These are phyloP conservation scores for Glaucidium brasilianum DNA, from an alignment of 2,113 vertebrate genomes.

Conservation along the genomic window DNA sequence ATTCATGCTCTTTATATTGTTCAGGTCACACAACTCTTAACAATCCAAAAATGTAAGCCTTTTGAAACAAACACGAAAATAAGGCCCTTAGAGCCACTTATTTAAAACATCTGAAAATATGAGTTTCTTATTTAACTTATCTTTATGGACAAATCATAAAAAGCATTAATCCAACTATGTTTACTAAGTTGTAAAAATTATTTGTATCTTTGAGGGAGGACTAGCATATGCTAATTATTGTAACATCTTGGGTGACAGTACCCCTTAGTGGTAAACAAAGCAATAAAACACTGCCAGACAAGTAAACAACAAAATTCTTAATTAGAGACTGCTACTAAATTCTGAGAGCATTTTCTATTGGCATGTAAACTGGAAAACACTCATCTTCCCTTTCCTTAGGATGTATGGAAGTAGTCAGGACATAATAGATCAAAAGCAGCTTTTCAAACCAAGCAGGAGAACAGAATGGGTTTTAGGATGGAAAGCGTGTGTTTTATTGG, in stretches of 20 bases:
- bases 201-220: not conserved
- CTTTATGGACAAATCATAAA: not conserved
- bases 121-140: conserved; percentile 14
- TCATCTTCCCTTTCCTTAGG: not conserved
- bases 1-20: not conserved
- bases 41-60: not conserved
- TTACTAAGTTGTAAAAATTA: conserved; percentile 10
- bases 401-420: not conserved
- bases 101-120: not conserved
- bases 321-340: not conserved
- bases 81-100: not conserved
- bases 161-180: not conserved
- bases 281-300: conserved; percentile 31
- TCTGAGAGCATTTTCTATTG: not conserved
- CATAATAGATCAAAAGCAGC: not conserved
- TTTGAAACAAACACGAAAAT: not conserved
- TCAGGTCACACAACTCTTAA: not conserved
- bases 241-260: not conserved
- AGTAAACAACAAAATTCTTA: conserved; percentile 6
- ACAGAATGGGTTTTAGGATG: not conserved
- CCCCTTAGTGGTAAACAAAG: conserved; percentile 29
- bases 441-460: not conserved
- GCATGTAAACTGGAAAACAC: not conserved
- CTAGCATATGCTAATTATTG: conserved; percentile 16
- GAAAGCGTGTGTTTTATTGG: not conserved